A percentile compares a stretch with the other conserved stretches of the same genome.
These are phyloP conservation scores for Eremobia ochroleuca DNA, from an alignment of 2,888 invertebrate genomes.

Conservation along the genomic window DNA sequence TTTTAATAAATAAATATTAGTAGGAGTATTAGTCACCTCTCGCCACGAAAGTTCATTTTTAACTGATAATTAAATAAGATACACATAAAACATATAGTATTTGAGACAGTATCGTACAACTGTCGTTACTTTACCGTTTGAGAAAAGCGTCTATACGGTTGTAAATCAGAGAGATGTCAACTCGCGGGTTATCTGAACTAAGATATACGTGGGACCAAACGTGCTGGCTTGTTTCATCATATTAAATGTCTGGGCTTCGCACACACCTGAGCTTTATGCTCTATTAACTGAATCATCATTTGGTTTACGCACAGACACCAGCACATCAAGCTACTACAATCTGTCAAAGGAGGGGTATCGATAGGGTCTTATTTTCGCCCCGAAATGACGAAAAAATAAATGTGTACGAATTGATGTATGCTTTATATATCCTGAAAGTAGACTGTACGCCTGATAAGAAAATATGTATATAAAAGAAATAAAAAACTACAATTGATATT, in stretches of 20 bases:
- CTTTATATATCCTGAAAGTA: too few relatives aligned
- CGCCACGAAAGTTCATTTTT: not conserved
- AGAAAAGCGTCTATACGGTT: conserved; percentile 54
- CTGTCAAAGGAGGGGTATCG: too few relatives aligned
- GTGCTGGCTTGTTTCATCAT: conserved; percentile 60
- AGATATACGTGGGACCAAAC: conserved; percentile 74
- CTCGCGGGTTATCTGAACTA: conserved; percentile 70
- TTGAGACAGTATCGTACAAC: conserved; percentile 54
- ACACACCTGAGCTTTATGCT: conserved; percentile 44
- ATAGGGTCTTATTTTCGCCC: too few relatives aligned
- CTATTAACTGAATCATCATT: conserved; percentile 47
- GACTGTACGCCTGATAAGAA: too few relatives aligned
- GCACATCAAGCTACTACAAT: too few relatives aligned
- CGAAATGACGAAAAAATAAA: too few relatives aligned
- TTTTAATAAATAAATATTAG: too few relatives aligned
- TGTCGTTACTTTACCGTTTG: conserved; percentile 62
- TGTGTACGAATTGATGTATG: too few relatives aligned
- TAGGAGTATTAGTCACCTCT: not conserved
- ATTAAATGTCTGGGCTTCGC: conserved; percentile 58
- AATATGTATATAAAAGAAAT: too few relatives aligned
- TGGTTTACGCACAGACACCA: too few relatives aligned
- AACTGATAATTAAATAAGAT: conserved; percentile 23
- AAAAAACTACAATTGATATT: too few relatives aligned
- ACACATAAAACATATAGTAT: conserved; percentile 23
- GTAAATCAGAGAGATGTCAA: conserved; percentile 70